phyloP scores from a whole-genome alignment of 2,113 vertebrate species.

The Nipponia nippon region DNA sequence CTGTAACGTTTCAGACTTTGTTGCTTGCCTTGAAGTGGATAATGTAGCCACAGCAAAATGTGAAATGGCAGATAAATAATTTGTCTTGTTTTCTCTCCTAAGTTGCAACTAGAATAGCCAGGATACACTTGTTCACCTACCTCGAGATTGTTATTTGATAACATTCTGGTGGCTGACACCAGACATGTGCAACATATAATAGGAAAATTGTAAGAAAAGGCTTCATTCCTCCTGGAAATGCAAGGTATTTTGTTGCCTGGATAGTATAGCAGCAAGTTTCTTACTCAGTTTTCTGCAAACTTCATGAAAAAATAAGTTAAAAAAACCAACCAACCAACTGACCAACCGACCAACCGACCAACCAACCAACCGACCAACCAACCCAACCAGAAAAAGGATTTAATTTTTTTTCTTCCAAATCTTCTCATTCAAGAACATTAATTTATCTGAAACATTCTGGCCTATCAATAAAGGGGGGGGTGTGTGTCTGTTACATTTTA shows the following conservation, averaged over 20 bases:
- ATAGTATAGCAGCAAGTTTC: not conserved
- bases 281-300: not conserved
- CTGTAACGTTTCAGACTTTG: not conserved
- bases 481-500: not conserved
- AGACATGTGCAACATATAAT: not conserved
- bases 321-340: not conserved
- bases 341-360: not conserved
- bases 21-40: conserved; percentile 15
- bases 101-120: not conserved
- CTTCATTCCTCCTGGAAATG: not conserved
- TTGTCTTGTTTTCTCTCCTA: conserved; percentile 23
- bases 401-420: not conserved
- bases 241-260: not conserved
- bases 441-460: not conserved
- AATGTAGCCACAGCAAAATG: conserved; percentile 35
- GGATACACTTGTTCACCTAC: not conserved
- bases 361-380: too few species aligned
- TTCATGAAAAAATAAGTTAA: not conserved
- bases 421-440: not conserved
- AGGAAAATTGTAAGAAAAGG: not conserved
- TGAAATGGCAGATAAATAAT: conserved; percentile 44
- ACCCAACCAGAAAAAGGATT: not conserved
- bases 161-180: not conserved
- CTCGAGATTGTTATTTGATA: not conserved
- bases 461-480: rapidly evolving